Base-by-base conservation (phyloP, 2,113 vertebrate species). In the Xenotilapia leptura region DNA sequence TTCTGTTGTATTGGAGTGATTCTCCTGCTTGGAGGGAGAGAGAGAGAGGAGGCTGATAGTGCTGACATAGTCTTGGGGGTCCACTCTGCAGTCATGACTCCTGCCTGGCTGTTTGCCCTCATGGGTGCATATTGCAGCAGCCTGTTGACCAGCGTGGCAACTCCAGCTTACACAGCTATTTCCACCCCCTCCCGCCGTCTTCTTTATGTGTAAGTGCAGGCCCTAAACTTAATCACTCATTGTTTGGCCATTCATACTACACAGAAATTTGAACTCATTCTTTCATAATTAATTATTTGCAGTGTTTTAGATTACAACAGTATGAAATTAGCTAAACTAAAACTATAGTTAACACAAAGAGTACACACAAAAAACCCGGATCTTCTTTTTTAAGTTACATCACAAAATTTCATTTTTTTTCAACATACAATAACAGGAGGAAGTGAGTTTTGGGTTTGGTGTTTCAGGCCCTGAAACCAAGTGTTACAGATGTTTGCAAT, bases 31-130 rank as follows among this genome's bases (percentile, higher is more conserved):
- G 42, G 70, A 11, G 87, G 40, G 40, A 73, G 13, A 23, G 84
- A 75, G 19, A 73, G 19, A 28, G 82, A 12, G 54, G 23, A 49
- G 70, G 38, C 80, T 87, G 49, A 79, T 55, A 81, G 82, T 87
- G 91, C 91, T 91, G 92, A 92, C 88, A 23, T 80, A 83, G 88
- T 91, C 91, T 90, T 85, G 83, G 80, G 89, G 89, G 91, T 86
- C 88, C 58, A 82, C 81, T 83, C 85, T 83, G 89, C 86, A 92
- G 92, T 92, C 93, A 84, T 86, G 90, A 92, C 87, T 94, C 60
- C 55, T 86, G 89, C 75, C 84, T 88, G 56, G 86, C 87, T 51
- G 36, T 79, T 86, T 88, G 86, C 83, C 58, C 93, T 87, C 87
- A 86, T 90, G 90, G 91, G 90, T 90, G 83, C 87, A 47, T 77